These are phyloP conservation scores for Drosophila rellima DNA, from an alignment of 2,888 invertebrate genomes.

Conservation along the genomic window DNA sequence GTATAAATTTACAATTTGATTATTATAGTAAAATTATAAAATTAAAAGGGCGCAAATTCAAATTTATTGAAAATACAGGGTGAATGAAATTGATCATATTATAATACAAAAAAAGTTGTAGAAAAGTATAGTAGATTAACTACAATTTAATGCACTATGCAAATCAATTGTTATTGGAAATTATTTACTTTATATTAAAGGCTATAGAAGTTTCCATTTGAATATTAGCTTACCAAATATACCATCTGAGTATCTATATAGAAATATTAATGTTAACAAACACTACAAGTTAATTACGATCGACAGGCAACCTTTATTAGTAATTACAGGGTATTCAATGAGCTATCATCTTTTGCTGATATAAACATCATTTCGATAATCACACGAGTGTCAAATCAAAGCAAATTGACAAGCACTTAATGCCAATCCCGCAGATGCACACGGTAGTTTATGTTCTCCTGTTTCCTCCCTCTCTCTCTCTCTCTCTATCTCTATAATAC, in stretches of 20 bases:
- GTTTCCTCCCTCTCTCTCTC: conserved; percentile 2
- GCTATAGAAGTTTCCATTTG: not conserved
- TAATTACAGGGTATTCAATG: not conserved
- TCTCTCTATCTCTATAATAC: conserved; percentile 9
- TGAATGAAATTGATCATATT: too few species aligned
- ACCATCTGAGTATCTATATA: too few species aligned
- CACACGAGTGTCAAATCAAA: conserved; percentile 40
- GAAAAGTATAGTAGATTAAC: too few species aligned
- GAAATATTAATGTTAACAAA: too few species aligned
- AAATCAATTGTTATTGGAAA: too few species aligned
- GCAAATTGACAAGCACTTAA: conserved; percentile 62
- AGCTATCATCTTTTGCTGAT: not conserved
- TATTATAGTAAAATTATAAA: not conserved
- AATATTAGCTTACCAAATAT: not conserved
- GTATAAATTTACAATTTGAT: not conserved
- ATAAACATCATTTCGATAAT: conserved; percentile 31
- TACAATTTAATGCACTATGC: too few species aligned
- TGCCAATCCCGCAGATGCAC: conserved; percentile 53
- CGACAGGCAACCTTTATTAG: too few species aligned
- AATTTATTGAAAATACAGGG: too few species aligned
- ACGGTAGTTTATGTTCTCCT: conserved; percentile 24
- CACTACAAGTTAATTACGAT: too few species aligned
- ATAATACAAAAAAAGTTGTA: too few species aligned
- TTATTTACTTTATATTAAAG: not conserved
- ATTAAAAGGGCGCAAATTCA: not conserved